Percentiles rank a stretch among this genome's conserved stretches.
Conservation (phyloP, 2,113 vertebrate species). For the Corythaeola cristata region DNA sequence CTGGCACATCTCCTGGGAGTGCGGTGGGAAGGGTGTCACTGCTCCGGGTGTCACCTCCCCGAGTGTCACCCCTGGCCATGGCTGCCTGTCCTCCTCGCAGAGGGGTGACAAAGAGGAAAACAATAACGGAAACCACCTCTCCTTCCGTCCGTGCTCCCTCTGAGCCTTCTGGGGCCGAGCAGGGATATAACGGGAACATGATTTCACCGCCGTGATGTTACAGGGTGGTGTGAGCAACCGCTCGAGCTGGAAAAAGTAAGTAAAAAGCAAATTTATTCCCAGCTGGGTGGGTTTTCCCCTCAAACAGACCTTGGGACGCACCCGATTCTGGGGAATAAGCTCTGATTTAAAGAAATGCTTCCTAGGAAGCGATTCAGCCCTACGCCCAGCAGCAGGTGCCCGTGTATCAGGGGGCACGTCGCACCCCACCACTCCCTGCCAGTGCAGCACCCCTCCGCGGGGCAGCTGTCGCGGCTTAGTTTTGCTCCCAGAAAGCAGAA, state of each 20-base stretch:
- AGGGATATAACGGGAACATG: not conserved
- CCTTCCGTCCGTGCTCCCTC: not conserved
- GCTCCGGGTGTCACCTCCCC: not conserved
- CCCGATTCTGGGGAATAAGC: not conserved
- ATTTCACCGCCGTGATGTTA: not conserved
- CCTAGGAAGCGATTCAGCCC: not conserved
- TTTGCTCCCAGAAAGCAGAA: not conserved
- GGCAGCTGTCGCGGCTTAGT: not conserved
- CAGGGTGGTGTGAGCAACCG: not conserved
- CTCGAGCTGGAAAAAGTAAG: not conserved
- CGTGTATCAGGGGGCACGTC: accelerated
- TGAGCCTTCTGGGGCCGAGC: not conserved
- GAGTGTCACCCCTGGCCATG: not conserved
- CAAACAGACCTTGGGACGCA: not conserved
- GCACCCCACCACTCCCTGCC: not conserved
- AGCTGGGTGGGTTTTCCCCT: not conserved
- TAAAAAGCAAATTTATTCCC: not conserved
- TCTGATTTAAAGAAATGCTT: not conserved
- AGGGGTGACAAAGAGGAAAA: not conserved
- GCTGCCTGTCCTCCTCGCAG: accelerated
- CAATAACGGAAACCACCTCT: not conserved
- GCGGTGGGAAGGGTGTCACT: not conserved
- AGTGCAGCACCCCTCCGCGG: not conserved
- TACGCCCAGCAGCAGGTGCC: not conserved
- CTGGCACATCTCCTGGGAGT: accelerated